Conservation (phyloP, 2,797 vertebrate genomes). For the Pterois miles region DNA sequence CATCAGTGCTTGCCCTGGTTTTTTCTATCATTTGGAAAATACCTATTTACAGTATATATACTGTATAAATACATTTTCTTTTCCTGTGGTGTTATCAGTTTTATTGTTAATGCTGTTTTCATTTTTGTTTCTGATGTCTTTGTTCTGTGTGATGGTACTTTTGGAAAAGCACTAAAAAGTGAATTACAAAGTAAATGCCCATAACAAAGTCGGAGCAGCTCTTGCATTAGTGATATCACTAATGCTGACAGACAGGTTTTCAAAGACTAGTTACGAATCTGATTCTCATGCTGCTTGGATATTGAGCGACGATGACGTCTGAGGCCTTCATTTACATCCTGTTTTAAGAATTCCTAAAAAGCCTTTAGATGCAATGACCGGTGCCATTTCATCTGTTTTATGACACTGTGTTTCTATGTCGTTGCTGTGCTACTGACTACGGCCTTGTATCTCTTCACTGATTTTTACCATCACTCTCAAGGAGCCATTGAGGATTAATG, state of each 20-base stretch:
- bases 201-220: not conserved
- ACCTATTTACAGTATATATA: no score
- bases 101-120: no score
- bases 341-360: not conserved
- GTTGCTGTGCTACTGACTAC: not conserved
- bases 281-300: not conserved
- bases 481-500: slow-evolving; percentile 55
- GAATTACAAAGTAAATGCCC: not conserved
- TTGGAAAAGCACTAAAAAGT: no score
- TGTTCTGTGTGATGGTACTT: no score
- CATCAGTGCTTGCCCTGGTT: accelerated
- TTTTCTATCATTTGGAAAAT: no score
- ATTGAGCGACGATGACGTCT: not conserved
- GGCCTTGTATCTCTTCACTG: slow-evolving; percentile 1
- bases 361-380: not conserved
- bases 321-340: not conserved
- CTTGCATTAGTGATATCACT: not conserved
- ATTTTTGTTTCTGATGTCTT: no score
- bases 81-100: accelerated
- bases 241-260: not conserved
- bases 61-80: accelerated
- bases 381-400: slow-evolving; percentile 6
- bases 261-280: not conserved
- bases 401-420: no score
- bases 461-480: slow-evolving; percentile 28